A percentile compares a stretch with the other conserved stretches of the same genome.
These are phyloP conservation scores for Echeneis naucrates DNA, from an alignment of 2,797 vertebrate species.

Conservation along the genomic window DNA sequence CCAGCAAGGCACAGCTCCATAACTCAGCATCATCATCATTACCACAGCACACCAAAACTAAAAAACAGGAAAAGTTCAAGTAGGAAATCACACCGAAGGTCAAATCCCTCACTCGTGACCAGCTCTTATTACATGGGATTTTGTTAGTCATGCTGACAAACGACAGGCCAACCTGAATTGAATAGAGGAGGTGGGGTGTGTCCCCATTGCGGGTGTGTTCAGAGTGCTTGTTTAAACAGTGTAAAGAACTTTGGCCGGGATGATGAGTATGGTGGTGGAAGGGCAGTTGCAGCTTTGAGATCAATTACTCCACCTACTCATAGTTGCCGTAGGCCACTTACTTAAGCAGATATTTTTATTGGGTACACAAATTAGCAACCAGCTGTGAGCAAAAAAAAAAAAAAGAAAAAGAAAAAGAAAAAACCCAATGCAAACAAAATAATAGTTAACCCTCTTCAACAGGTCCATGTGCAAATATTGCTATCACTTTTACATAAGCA, in stretches of 20 bases:
- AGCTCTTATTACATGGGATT: neutral
- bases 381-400: constrained; percentile 29
- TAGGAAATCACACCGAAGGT: neutral
- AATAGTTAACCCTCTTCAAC: constrained; percentile 22
- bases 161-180: constrained; percentile 25
- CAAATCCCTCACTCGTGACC: neutral
- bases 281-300: constrained; percentile 50
- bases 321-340: constrained; percentile 35
- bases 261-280: constrained; percentile 34
- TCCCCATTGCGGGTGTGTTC: constrained; percentile 34
- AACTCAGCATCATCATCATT: constrained; percentile 66
- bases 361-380: constrained; percentile 27
- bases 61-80: constrained; percentile 30
- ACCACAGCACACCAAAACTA: constrained; percentile 74
- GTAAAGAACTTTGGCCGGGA: constrained; percentile 75
- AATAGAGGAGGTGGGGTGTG: constrained; percentile 48
- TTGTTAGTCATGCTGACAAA: constrained; percentile 35
- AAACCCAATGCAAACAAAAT: too few relatives aligned
- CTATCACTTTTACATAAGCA: neutral
- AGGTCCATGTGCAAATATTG: constrained; percentile 30
- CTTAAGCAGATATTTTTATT: constrained; percentile 59
- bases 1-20: constrained; percentile 70
- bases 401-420: too few relatives aligned
- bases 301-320: constrained; percentile 55
- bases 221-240: constrained; percentile 72